These are phyloP conservation scores for Nineta flava DNA, from an alignment of 2,888 invertebrate species.

Conservation along the genomic window DNA sequence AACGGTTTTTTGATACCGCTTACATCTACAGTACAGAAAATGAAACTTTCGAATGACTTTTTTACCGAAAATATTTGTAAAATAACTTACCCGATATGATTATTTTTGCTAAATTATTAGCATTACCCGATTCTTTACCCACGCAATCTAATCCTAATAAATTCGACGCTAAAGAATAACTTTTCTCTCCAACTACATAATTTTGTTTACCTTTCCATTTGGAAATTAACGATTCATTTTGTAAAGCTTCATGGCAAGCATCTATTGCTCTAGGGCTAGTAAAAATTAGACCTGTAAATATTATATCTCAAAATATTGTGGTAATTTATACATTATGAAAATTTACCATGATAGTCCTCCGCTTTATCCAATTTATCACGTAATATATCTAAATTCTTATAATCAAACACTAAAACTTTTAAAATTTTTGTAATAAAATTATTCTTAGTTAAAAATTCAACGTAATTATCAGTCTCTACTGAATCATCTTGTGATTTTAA, in stretches of 20 bases:
- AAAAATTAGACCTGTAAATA: slow-evolving; percentile 27
- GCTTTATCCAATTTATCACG: slow-evolving; percentile 27
- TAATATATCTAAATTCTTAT: slow-evolving; percentile 30
- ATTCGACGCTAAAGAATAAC: slow-evolving; percentile 28
- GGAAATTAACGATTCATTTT: slow-evolving; percentile 12
- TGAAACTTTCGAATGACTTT: neutral
- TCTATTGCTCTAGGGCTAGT: slow-evolving; percentile 39
- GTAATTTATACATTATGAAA: neutral
- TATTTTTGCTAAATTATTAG: slow-evolving; percentile 30
- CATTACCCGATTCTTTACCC: slow-evolving; percentile 38
- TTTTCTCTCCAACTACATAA: slow-evolving; percentile 37
- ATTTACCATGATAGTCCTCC: slow-evolving; percentile 28
- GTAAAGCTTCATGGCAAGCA: slow-evolving; percentile 28
- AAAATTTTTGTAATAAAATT: slow-evolving; percentile 31
- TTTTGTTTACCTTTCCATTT: slow-evolving; percentile 30
- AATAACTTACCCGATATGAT: slow-evolving; percentile 18
- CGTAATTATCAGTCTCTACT: slow-evolving; percentile 30
- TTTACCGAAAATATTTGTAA: slow-evolving; percentile 1
- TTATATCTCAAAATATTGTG: neutral
- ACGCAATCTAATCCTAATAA: slow-evolving; percentile 30
- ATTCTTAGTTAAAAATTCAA: slow-evolving; percentile 25
- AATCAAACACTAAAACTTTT: slow-evolving; percentile 34
- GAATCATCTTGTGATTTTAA: slow-evolving; percentile 21
- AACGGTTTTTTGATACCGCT: slow-evolving; percentile 26
- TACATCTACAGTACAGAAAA: slow-evolving; percentile 22